A percentile compares a stretch with the other conserved stretches of the same genome.
phyloP scores from a whole-genome alignment of 2,888 invertebrate species.

The Homarus gammarus region DNA sequence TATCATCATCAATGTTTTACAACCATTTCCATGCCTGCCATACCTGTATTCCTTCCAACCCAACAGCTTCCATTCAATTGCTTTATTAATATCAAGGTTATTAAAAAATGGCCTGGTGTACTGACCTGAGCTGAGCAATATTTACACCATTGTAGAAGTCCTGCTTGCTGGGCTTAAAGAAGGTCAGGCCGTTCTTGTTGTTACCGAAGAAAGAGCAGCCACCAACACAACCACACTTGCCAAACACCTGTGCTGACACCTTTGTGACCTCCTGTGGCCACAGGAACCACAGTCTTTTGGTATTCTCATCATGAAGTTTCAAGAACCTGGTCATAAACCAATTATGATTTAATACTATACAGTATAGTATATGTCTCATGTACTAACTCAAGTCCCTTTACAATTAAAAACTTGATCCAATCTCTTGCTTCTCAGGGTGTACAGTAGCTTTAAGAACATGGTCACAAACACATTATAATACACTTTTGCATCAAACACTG shows the following conservation, averaged over 20 bases:
- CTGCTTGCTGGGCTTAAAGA: slow-evolving; percentile 90
- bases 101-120: not conserved
- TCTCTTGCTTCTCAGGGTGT: too few species aligned
- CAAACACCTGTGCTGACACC: slow-evolving; percentile 77
- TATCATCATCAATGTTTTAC: too few species aligned
- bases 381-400: too few species aligned
- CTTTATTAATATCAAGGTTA: not conserved
- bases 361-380: too few species aligned
- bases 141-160: slow-evolving; percentile 82
- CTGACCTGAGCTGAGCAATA: slow-evolving; percentile 72
- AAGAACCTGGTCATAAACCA: slow-evolving; percentile 84
- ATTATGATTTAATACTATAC: too few species aligned
- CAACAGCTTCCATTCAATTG: too few species aligned
- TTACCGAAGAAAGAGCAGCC: slow-evolving; percentile 96
- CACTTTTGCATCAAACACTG: too few species aligned
- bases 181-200: slow-evolving; percentile 92
- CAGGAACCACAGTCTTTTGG: slow-evolving; percentile 94
- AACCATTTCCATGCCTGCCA: too few species aligned
- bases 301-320: slow-evolving; percentile 85
- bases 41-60: too few species aligned
- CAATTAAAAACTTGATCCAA: too few species aligned
- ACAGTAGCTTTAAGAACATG: too few species aligned
- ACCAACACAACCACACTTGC: slow-evolving; percentile 95
- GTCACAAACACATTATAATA: too few species aligned
- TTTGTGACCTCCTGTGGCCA: slow-evolving; percentile 86